Conservation (phyloP, 1,140 invertebrate species). For the Diploscapter pachys region DNA sequence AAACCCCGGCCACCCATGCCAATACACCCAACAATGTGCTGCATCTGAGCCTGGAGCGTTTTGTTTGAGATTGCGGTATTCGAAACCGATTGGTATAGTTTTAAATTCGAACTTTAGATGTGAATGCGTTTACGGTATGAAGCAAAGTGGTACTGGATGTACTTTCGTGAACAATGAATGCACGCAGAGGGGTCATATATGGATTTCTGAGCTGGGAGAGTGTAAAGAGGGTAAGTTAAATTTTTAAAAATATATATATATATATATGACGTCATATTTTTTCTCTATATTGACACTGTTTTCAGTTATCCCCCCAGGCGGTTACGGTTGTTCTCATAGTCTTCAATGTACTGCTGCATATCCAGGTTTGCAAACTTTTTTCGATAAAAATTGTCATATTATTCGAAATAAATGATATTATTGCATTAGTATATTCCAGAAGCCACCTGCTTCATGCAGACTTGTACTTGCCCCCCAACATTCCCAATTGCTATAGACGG, state of each 20-base stretch:
- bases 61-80: conserved; percentile 36
- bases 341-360: conserved; percentile 57
- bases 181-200: conserved; percentile 48
- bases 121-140: conserved; percentile 56
- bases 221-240: conserved; percentile 53
- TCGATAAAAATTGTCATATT: no score
- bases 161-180: conserved; percentile 52
- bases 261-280: background rate
- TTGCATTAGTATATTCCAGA: conserved; percentile 10
- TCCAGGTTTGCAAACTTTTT: background rate
- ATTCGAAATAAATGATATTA: no score
- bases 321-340: conserved; percentile 48
- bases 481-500: conserved; percentile 52
- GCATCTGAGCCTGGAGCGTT: conserved; percentile 52
- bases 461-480: conserved; percentile 47
- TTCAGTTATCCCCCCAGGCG: conserved; percentile 53
- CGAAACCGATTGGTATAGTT: background rate
- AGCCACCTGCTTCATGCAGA: conserved; percentile 48
- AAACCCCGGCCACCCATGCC: conserved; percentile 53
- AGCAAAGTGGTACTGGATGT: conserved; percentile 41
- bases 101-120: conserved; percentile 25
- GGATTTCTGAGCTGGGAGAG: conserved; percentile 55
- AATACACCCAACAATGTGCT: conserved; percentile 57
- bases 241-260: background rate
- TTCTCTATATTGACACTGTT: background rate